Evolutionary conservation across 2,888 invertebrate species (phyloP).

Genomic region (Thera obeliscata): DNA sequence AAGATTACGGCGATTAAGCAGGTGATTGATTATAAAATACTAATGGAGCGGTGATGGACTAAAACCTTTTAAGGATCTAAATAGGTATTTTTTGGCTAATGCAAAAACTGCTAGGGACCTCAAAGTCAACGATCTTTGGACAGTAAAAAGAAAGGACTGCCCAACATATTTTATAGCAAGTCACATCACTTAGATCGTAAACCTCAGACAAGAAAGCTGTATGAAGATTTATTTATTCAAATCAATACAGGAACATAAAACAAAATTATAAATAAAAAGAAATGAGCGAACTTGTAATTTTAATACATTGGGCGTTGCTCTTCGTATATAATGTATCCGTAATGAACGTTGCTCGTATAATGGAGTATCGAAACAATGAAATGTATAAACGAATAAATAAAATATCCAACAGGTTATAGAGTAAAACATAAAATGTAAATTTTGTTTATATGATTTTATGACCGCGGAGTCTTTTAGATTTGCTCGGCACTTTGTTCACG

Average conservation of each 20-base stretch:
- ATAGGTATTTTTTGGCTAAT: constrained; percentile 8
- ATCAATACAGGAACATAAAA: constrained; percentile 4
- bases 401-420: no score
- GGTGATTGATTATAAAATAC: constrained; percentile 27
- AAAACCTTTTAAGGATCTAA: constrained; percentile 28
- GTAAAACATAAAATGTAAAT: no score
- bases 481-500: no score
- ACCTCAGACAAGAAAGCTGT: constrained; percentile 24
- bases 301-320: background rate
- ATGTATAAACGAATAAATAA: no score
- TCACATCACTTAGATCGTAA: constrained; percentile 35
- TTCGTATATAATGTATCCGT: background rate
- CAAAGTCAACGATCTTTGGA: constrained; percentile 38
- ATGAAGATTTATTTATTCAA: constrained; percentile 24
- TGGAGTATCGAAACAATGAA: no score
- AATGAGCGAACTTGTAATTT: constrained; percentile 4
- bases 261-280: background rate
- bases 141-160: constrained; percentile 37
- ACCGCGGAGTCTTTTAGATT: no score
- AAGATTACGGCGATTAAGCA: no score
- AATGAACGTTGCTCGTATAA: background rate
- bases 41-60: constrained; percentile 17
- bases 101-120: constrained; percentile 14
- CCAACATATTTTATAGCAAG: constrained; percentile 35
- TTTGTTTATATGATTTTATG: no score